Evolutionary conservation across 2,888 invertebrate genomes (phyloP).

Genomic region (Cerastis rubricosa): DNA sequence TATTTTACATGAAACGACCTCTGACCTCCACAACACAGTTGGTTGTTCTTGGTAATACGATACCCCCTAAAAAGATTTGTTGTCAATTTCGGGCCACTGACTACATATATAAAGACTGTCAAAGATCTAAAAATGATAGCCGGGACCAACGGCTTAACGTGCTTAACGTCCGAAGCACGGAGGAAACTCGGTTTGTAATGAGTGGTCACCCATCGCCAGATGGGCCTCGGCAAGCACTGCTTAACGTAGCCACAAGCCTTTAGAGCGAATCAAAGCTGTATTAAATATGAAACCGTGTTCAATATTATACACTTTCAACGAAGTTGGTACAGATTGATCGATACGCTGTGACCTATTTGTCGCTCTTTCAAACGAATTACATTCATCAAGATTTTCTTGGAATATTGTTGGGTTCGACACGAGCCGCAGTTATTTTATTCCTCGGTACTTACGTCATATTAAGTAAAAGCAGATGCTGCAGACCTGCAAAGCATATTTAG

Average conservation of each 20-base stretch:
- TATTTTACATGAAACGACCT: neutral
- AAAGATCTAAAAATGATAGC: neutral
- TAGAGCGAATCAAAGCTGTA: neutral
- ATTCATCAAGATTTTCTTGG: conserved; percentile 5
- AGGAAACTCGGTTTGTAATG: neutral
- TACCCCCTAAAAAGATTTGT: neutral
- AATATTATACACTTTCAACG: conserved; percentile 5
- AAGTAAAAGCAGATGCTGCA: neutral
- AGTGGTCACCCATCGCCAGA: neutral
- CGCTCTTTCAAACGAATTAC: conserved; percentile 2
- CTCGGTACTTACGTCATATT: neutral
- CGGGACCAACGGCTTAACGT: neutral
- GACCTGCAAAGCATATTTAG: neutral
- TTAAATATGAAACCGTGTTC: neutral
- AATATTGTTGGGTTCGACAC: neutral
- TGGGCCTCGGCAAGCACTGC: neutral
- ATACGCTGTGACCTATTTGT: conserved; percentile 29
- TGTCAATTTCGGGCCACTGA: neutral
- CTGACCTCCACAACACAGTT: neutral
- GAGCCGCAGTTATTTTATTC: neutral
- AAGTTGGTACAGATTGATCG: conserved; percentile 7
- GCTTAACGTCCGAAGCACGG: neutral
- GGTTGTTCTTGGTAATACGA: neutral
- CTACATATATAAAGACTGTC: neutral
- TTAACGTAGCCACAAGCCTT: neutral